phyloP scores from a whole-genome alignment of 2,797 vertebrate species.

The Chiloscyllium punctatum region DNA sequence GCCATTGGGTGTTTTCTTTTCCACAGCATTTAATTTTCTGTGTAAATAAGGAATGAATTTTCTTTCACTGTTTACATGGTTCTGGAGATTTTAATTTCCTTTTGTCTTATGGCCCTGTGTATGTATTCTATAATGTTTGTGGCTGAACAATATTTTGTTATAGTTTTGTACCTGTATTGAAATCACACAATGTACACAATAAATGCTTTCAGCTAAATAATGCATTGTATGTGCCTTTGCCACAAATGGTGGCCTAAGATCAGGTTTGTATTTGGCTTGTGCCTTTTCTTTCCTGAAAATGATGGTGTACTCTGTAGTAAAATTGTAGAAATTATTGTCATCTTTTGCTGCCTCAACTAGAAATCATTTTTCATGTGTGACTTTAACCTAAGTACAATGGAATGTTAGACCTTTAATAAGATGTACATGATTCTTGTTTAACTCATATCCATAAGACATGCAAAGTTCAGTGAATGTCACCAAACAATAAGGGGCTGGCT shows the following conservation, averaged over 20 bases:
- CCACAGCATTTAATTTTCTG: constrained; percentile 32
- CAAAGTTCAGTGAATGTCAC: background rate
- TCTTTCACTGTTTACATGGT: background rate
- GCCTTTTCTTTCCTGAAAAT: background rate
- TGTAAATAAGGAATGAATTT: constrained; percentile 1
- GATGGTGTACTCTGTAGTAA: background rate
- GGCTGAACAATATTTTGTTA: constrained; percentile 36
- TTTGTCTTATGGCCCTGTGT: constrained; percentile 32
- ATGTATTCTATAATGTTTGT: constrained; percentile 33
- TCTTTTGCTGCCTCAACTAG: background rate
- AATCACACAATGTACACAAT: constrained; percentile 37
- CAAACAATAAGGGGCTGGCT: background rate
- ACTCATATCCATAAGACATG: background rate
- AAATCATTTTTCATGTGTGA: background rate
- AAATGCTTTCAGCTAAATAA: constrained; percentile 36
- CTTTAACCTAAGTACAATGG: background rate
- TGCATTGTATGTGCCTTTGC: constrained; percentile 21
- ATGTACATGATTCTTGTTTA: background rate
- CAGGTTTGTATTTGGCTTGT: background rate
- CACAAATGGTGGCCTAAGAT: background rate
- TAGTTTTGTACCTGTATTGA: constrained; percentile 39
- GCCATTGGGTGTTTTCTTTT: constrained; percentile 1
- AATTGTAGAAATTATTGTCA: background rate
- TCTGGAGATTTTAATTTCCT: constrained; percentile 27
- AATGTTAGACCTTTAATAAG: background rate